Percentiles rank a stretch among this genome's conserved stretches.
These are phyloP conservation scores for Diuraphis noxia DNA, from an alignment of 1,140 invertebrate species.

Conservation along the genomic window DNA sequence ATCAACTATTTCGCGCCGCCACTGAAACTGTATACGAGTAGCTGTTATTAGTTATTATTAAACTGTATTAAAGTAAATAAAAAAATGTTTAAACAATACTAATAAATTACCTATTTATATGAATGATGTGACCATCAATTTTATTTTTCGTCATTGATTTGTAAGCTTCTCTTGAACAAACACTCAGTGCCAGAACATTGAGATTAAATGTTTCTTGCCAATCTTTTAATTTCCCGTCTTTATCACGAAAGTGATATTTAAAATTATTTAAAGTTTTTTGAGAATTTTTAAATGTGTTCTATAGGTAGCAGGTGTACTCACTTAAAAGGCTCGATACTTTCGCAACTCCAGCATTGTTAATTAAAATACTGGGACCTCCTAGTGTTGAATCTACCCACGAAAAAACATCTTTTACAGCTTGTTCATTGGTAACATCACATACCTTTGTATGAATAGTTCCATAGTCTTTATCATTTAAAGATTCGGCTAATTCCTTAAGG, in stretches of 20 bases:
- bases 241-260: not conserved
- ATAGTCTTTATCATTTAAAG: conserved; percentile 6
- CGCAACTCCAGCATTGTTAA: conserved; percentile 55
- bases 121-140: conserved; percentile 69
- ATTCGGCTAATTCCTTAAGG: conserved; percentile 4
- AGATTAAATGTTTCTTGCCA: conserved; percentile 65
- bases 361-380: conserved; percentile 63
- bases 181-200: conserved; percentile 66
- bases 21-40: too few relatives aligned
- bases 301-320: not conserved
- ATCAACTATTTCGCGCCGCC: too few relatives aligned
- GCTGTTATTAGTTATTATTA: not conserved
- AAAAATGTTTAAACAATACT: not conserved
- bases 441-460: conserved; percentile 60
- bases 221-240: conserved; percentile 59
- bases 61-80: not conserved
- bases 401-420: conserved; percentile 63
- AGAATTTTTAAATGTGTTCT: not conserved
- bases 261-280: not conserved
- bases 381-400: conserved; percentile 60
- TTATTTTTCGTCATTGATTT: conserved; percentile 62
- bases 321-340: conserved; percentile 39
- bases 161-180: conserved; percentile 65
- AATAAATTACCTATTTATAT: conserved; percentile 66
- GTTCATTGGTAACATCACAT: conserved; percentile 64